Percentiles rank a stretch among this genome's conserved stretches.
phyloP scores from a whole-genome alignment of 2,113 vertebrate genomes.

The Arothron firmamentum region DNA sequence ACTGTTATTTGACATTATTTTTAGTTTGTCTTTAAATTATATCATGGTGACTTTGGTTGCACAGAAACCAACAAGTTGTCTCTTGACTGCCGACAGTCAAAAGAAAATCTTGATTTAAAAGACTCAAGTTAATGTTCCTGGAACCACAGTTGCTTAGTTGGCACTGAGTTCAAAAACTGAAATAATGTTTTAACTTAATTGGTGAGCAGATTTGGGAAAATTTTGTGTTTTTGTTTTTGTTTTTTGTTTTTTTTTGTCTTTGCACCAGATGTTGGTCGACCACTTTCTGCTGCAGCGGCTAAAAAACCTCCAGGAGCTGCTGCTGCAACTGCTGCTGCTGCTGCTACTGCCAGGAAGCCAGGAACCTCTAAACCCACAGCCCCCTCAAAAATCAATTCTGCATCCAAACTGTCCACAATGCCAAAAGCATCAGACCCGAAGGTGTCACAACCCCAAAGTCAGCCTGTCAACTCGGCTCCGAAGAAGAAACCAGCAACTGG shows the following conservation, averaged over 20 bases:
- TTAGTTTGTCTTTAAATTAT: neutral
- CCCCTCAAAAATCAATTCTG: constrained; percentile 21
- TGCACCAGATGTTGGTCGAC: constrained; percentile 58
- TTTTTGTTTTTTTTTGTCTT: constrained; percentile 5
- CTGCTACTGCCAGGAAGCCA: constrained; percentile 50
- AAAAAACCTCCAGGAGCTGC: constrained; percentile 56
- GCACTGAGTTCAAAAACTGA: no score
- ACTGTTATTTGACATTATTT: no score
- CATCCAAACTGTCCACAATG: constrained; percentile 35
- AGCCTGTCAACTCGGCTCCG: constrained; percentile 33
- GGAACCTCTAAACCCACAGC: constrained; percentile 54
- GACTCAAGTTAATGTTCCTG: no score
- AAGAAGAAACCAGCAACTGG: constrained; percentile 42
- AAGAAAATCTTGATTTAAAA: no score
- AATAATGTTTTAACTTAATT: no score
- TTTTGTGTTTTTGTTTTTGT: neutral
- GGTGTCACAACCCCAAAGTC: constrained; percentile 42
- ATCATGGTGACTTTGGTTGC: no score
- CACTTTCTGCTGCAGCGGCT: constrained; percentile 27
- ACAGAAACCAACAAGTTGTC: no score
- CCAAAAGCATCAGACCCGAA: constrained; percentile 47
- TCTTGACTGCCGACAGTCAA: no score
- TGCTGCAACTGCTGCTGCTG: constrained; percentile 17
- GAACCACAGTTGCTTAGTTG: no score
- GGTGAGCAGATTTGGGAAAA: neutral